A percentile compares a stretch with the other conserved stretches of the same genome.
These are phyloP conservation scores for Maccullochella peelii DNA, from an alignment of 2,113 vertebrate genomes.

Conservation along the genomic window DNA sequence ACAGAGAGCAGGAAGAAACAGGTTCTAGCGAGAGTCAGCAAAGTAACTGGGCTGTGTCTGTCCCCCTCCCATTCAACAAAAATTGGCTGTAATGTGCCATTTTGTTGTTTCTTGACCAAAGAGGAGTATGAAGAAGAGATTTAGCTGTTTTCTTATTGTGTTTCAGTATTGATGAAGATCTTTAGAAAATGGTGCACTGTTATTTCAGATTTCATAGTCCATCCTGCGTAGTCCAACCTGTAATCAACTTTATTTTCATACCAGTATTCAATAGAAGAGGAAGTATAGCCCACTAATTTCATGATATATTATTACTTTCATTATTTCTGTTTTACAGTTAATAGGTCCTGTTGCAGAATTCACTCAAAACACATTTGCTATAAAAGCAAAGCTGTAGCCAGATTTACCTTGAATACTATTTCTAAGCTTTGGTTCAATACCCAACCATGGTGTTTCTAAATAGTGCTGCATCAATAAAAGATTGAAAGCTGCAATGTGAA, in stretches of 20 bases:
- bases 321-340: not conserved
- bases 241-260: not conserved
- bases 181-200: not conserved
- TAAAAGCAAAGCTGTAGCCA: not conserved
- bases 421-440: not conserved
- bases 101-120: too few relatives aligned
- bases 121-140: too few relatives aligned
- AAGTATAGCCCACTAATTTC: not conserved
- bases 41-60: not conserved
- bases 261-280: not conserved
- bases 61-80: not conserved
- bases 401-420: not conserved
- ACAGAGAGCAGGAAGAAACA: too few relatives aligned
- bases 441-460: conserved; percentile 7
- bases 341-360: not conserved
- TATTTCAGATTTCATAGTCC: not conserved
- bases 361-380: not conserved
- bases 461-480: conserved; percentile 21
- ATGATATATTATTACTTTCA: not conserved
- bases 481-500: conserved; percentile 35
- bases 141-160: not conserved
- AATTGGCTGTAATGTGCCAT: not conserved
- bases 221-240: not conserved
- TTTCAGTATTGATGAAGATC: not conserved
- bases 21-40: too few relatives aligned